These are phyloP conservation scores for Coenobita brevimanus DNA, from an alignment of 1,140 invertebrate genomes.

Conservation along the genomic window DNA sequence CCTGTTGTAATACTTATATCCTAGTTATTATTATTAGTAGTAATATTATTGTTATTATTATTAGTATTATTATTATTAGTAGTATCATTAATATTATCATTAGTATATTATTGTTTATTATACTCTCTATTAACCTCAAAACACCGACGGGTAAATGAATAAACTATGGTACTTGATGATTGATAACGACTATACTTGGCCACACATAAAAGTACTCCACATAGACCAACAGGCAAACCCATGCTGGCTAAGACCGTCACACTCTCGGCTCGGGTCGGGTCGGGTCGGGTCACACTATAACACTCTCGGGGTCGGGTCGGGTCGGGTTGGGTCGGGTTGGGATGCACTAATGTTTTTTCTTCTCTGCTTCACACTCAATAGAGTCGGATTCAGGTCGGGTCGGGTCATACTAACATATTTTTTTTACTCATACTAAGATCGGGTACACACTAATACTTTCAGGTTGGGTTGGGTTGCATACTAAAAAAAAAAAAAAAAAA, in stretches of 20 bases:
- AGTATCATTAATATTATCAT: not conserved
- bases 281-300: not conserved
- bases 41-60: not conserved
- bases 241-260: conserved; percentile 26
- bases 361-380: too few relatives aligned
- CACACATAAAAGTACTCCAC: not conserved
- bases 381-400: too few relatives aligned
- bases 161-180: conserved; percentile 34
- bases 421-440: too few relatives aligned
- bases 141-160: conserved; percentile 36
- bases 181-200: conserved; percentile 8
- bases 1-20: conserved; percentile 54
- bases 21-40: conserved; percentile 13
- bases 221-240: conserved; percentile 40
- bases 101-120: too few relatives aligned
- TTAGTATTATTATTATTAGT: not conserved
- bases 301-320: not conserved
- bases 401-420: too few relatives aligned
- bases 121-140: conserved; percentile 22
- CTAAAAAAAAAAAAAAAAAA: too few relatives aligned
- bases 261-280: not conserved
- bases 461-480: too few relatives aligned
- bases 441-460: too few relatives aligned
- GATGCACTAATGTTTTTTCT: too few relatives aligned
- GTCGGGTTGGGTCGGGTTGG: too few relatives aligned